A percentile compares a stretch with the other conserved stretches of the same genome.
phyloP scores from a whole-genome alignment of 2,888 invertebrate species.

The Cordilura impudica region DNA sequence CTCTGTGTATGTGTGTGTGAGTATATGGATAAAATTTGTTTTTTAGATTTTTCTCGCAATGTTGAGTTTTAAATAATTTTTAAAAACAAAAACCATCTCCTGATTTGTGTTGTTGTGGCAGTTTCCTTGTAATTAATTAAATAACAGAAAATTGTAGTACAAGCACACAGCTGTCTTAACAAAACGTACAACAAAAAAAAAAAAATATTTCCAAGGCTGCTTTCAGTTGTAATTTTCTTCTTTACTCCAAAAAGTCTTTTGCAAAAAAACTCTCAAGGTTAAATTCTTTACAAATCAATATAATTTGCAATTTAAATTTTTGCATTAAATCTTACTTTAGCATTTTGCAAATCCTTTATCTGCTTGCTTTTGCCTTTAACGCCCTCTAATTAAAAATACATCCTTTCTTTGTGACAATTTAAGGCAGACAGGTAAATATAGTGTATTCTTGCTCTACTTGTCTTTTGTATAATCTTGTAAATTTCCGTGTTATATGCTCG shows the following conservation, averaged over 20 bases:
- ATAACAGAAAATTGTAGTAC: background rate
- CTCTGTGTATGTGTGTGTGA: background rate
- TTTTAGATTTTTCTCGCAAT: constrained; percentile 11
- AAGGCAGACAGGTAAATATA: constrained; percentile 6
- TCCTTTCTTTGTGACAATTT: constrained; percentile 13
- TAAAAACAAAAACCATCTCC: constrained; percentile 30
- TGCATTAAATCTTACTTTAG: background rate
- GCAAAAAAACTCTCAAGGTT: constrained; percentile 53
- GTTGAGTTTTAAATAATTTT: constrained; percentile 38
- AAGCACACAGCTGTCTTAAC: constrained; percentile 41
- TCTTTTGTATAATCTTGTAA: constrained; percentile 34
- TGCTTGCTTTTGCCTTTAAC: constrained; percentile 3
- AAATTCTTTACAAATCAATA: constrained; percentile 25
- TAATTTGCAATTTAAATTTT: constrained; percentile 4
- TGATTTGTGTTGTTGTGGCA: constrained; percentile 23
- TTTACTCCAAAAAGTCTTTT: constrained; percentile 40
- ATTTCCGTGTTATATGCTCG: constrained; percentile 37
- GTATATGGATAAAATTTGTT: background rate
- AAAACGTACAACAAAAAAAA: background rate
- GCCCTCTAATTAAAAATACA: constrained; percentile 21
- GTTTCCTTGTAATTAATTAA: constrained; percentile 55
- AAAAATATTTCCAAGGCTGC: constrained; percentile 15
- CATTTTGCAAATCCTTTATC: constrained; percentile 26
- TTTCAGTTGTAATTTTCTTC: background rate
- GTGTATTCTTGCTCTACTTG: constrained; percentile 27